Evolutionary conservation across 2,888 invertebrate species (phyloP), one percentile per base, ranked within the genome.

Genomic region (Odontomyia ornata): DNA sequence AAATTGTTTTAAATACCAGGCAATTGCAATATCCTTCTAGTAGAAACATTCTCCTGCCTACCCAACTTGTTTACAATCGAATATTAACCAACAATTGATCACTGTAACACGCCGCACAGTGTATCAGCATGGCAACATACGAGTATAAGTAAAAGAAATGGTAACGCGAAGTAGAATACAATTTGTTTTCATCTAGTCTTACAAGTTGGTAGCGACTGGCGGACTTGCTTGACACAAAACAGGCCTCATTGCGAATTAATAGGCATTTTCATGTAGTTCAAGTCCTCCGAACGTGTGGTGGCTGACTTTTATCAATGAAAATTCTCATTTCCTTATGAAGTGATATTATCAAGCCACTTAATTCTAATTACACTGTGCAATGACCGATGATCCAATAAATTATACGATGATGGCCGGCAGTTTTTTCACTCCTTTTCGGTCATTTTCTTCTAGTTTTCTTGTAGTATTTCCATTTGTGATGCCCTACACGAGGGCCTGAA

Each of bases 321-420:
- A 72, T 56, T 52, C 56, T 27, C 71, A 72, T 72, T 72, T 72
- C 71, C 56, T 72, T 72, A 56, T 56, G 27, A 72, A 72, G 56
- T 72, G 71, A 72, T 52, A 72, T 7, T 52, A 72, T 52, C 71
- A 52, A 56, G 71, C 28, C 71, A 52, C 52, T 52, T 52, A 52
- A 27, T 46, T 72, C 71, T 56, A 72, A 69, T 69, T 69, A 46
- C 69, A 47, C 43, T 21, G 69, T 15, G 23, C 47, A 47, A 3
- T 21, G 47, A 9, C 18, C 15, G 52, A 47, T 47, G 69, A 46
- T 69, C 69, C 47, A 69, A 47, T 69, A 69, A 69, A 69, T 47
- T 46, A 21, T 28, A 52, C 56, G 71, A 72, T 28, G 28, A 47
- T 52, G 25, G 52, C 18, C 43, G 25, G 43, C 27, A 36, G 30